These are phyloP conservation scores for Galagoides demidoff DNA, from an alignment of 2,797 vertebrate genomes.

Conservation along the genomic window DNA sequence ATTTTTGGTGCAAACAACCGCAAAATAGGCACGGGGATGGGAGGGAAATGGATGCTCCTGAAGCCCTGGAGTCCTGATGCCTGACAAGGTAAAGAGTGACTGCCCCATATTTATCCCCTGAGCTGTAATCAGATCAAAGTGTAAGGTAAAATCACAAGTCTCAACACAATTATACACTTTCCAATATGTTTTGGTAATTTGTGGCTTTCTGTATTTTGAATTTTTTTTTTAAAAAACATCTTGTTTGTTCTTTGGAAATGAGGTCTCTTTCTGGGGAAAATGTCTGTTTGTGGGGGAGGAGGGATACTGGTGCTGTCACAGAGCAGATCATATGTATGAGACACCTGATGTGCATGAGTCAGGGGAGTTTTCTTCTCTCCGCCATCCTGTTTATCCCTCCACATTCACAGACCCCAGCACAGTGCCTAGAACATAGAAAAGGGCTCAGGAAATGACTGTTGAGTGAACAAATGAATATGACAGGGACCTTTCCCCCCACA, in stretches of 20 bases:
- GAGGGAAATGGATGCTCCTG: not conserved
- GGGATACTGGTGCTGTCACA: not conserved
- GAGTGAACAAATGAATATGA: not conserved
- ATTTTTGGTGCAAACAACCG: not conserved
- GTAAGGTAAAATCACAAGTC: constrained; percentile 42
- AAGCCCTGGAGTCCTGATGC: not conserved
- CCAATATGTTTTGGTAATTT: constrained; percentile 41
- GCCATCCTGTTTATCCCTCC: not conserved
- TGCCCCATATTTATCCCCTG: constrained; percentile 48
- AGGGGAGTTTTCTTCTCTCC: not conserved
- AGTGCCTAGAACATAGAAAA: not conserved
- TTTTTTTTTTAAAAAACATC: not conserved
- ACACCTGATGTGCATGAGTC: not conserved
- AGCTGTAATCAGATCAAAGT: constrained; percentile 62
- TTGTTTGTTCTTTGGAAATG: not conserved
- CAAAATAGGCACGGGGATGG: not conserved
- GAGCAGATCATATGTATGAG: not conserved
- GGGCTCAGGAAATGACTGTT: not conserved
- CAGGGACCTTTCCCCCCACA: not conserved
- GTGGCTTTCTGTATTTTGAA: constrained; percentile 34
- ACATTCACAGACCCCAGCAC: not conserved
- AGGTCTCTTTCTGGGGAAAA: constrained; percentile 40
- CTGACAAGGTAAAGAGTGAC: constrained; percentile 33
- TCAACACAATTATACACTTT: constrained; percentile 46
- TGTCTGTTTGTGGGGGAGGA: not conserved